Evolutionary conservation across 2,113 vertebrate species (phyloP), one percentile per base, ranked within the genome.

Genomic region (Boulengeromyrus knoepffleri): DNA sequence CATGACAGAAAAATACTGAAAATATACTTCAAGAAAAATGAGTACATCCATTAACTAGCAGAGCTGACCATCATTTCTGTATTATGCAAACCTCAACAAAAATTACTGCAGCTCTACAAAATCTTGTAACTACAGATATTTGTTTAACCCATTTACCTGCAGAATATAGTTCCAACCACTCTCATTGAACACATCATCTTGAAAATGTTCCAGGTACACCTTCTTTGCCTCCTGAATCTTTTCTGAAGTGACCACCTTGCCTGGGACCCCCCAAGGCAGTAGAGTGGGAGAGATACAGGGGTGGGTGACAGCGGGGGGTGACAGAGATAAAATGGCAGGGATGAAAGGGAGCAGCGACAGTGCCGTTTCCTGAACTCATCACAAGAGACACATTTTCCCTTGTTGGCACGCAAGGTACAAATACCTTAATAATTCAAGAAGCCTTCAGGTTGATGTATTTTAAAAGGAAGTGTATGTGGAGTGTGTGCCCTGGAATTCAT

Each of bases 191-290:
- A 99, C 98, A 87, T 99, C 98, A 91, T 99, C 98, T 95, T 99
- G 99, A 94, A 99, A 99, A 94, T 99, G 99, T 94, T 99, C 98
- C 94, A 95, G 96, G 94, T 99, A 99, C 1, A 99, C 97, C 91
- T 99, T 97, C 97, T 98, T 99, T 36, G 98, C 99, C 95, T 99
- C 97, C 94, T 98, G 97, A 92, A 99, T 99, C 97, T 99, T 99
- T 92, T 97, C 97, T 92, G 97, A 96, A 94, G 98, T 99, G 92
- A 98, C 96, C 70, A 99, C 99, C 95, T 97, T 99, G 93, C 98
- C 99, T 99, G 94, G 5, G 36, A 80, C 15, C 31, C 74, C 31
- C 31, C 15, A 13, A 36, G 17, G 36, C 1, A 80, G 36, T 24
- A 85, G 24, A 49, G 46, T 24, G 10, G 3, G 24, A 27, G 83